phyloP scores from a whole-genome alignment of 2,888 invertebrate genomes.

The Acleris literana region DNA sequence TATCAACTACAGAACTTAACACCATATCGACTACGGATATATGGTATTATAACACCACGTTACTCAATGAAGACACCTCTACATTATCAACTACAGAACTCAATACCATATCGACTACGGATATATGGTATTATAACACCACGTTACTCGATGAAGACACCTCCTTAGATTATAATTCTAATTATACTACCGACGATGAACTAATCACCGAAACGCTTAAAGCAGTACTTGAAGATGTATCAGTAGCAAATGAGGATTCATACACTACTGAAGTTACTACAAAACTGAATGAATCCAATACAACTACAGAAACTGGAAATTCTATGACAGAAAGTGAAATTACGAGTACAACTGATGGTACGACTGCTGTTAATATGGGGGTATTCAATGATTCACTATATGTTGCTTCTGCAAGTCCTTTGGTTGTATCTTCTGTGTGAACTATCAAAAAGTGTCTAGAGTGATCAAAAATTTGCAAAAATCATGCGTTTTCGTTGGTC shows the following conservation, averaged over 20 bases:
- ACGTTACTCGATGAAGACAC: neutral
- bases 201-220: neutral
- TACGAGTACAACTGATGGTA: neutral
- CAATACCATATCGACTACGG: neutral
- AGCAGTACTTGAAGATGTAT: neutral
- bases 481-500: neutral
- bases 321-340: neutral
- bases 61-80: neutral
- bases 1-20: neutral
- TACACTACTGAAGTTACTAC: neutral
- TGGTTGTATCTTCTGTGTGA: conserved; percentile 5
- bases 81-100: neutral
- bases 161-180: neutral
- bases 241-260: neutral
- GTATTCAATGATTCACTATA: neutral
- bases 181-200: neutral
- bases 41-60: too few relatives aligned
- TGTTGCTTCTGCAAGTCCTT: conserved; percentile 5
- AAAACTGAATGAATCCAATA: neutral
- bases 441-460: neutral
- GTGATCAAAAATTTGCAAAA: neutral
- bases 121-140: conserved; percentile 5
- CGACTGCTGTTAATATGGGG: neutral
- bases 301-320: neutral
- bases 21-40: neutral